Conservation (phyloP, 1,140 invertebrate genomes). For the Saccostrea cuccullata region DNA sequence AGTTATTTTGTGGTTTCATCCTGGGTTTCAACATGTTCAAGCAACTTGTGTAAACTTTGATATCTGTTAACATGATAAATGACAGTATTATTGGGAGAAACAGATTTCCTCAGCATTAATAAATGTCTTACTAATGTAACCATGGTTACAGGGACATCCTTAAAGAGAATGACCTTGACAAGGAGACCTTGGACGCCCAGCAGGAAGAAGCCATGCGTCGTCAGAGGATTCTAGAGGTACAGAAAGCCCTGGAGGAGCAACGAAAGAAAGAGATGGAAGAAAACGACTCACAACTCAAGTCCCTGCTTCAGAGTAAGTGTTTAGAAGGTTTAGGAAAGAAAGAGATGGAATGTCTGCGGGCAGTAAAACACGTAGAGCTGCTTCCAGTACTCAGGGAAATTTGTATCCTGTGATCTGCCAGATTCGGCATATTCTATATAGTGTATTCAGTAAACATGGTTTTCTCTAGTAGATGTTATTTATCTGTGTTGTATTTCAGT, state of each 20-base stretch:
- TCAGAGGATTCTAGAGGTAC: conserved; percentile 75
- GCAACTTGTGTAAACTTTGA: background rate
- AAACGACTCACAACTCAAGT: conserved; percentile 76
- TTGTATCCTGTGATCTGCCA: too few species aligned
- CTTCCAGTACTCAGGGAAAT: too few species aligned
- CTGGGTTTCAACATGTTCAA: background rate
- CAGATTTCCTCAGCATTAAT: background rate
- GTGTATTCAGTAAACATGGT: too few species aligned
- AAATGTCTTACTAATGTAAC: background rate
- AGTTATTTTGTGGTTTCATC: background rate
- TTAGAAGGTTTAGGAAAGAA: too few species aligned
- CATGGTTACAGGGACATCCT: conserved; percentile 88
- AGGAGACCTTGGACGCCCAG: conserved; percentile 93
- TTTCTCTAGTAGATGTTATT: background rate
- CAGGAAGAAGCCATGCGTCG: conserved; percentile 92
- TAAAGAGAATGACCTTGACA: conserved; percentile 93
- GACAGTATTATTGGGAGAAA: background rate
- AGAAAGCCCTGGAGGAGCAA: conserved; percentile 64
- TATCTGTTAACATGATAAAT: background rate
- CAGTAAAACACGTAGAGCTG: too few species aligned
- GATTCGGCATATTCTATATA: too few species aligned
- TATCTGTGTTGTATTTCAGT: conserved; percentile 37
- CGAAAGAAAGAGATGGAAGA: conserved; percentile 64
- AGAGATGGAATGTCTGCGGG: too few species aligned
- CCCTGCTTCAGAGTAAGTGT: conserved; percentile 72